Evolutionary conservation across 2,113 vertebrate genomes (phyloP).

Genomic region (Gallinago undulata): DNA sequence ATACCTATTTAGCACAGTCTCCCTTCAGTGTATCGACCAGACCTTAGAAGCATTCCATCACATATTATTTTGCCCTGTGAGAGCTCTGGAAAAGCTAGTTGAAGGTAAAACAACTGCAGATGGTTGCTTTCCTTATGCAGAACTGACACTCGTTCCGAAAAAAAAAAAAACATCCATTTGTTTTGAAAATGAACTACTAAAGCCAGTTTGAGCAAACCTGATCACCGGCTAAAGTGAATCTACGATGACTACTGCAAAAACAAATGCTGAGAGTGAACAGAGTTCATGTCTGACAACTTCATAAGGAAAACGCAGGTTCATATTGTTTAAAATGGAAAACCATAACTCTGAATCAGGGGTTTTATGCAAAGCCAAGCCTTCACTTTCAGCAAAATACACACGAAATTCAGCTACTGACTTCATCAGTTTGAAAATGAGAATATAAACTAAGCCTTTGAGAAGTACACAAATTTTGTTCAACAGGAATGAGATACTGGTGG

Average conservation of each 20-base stretch:
- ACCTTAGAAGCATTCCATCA: neutral
- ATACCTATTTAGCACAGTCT: neutral
- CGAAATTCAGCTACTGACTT: neutral
- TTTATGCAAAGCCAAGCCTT: neutral
- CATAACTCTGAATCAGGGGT: neutral
- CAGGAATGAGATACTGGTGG: neutral
- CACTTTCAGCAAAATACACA: neutral
- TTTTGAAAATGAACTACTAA: neutral
- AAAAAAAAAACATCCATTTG: neutral
- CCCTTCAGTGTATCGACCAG: neutral
- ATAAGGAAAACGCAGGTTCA: neutral
- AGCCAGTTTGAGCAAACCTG: neutral
- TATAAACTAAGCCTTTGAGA: neutral
- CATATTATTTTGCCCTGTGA: neutral
- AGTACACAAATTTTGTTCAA: neutral
- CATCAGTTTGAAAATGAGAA: neutral
- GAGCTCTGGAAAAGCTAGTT: neutral
- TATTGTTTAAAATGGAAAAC: neutral
- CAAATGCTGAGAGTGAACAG: neutral
- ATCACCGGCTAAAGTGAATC: neutral
- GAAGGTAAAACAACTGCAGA: neutral
- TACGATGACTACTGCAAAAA: neutral
- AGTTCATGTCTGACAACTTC: neutral
- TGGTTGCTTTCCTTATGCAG: neutral
- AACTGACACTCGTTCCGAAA: neutral